These are phyloP conservation scores for Ceratosolen fusciceps DNA, from an alignment of 1,140 invertebrate species.

Conservation along the genomic window DNA sequence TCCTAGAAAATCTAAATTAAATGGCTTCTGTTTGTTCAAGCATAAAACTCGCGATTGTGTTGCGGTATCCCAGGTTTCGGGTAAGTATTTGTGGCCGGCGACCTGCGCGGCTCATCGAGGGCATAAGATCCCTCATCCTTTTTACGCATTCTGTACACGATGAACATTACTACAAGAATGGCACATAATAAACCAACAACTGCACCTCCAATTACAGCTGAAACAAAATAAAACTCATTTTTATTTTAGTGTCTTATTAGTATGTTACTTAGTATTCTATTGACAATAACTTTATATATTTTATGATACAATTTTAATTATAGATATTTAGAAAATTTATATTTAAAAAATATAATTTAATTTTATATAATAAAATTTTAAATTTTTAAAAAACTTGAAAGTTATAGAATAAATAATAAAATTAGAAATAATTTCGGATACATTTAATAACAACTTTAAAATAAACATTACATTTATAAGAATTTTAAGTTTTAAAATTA, in stretches of 20 bases:
- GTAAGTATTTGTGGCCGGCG: conserved; percentile 91
- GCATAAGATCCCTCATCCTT: conserved; percentile 99
- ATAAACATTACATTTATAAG: no score
- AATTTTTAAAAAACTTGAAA: no score
- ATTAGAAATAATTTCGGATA: no score
- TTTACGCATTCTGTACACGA: conserved; percentile 99
- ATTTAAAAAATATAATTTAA: no score
- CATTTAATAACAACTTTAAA: no score
- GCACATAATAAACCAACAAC: conserved; percentile 97
- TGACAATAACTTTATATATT: no score
- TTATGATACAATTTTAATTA: no score
- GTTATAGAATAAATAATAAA: no score
- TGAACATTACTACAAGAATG: conserved; percentile 99
- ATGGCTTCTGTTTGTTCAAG: conserved; percentile 77
- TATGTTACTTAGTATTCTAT: background rate
- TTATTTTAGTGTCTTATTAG: no score
- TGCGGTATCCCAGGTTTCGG: conserved; percentile 80
- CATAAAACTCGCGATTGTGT: conserved; percentile 94
- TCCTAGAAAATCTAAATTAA: conserved; percentile 51
- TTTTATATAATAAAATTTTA: no score
- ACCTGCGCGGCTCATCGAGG: conserved; percentile 95
- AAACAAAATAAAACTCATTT: conserved; percentile 54
- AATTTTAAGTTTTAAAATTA: no score
- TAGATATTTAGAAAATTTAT: no score
- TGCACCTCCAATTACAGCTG: conserved; percentile 98